Base-by-base conservation (phyloP, 2,888 invertebrate genomes). In the Hypolimnas misippus region DNA sequence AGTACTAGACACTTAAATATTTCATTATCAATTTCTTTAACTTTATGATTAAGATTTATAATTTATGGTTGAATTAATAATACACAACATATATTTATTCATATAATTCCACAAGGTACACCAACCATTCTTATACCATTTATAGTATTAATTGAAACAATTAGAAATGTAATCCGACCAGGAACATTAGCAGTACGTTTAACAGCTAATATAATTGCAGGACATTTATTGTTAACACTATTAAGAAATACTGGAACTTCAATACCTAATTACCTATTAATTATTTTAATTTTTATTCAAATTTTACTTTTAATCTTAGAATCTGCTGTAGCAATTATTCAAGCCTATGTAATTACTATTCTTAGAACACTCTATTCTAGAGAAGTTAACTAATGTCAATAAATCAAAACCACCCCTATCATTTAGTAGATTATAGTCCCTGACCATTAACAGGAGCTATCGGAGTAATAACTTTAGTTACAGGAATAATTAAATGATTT, bases 171-270 rank as follows among this genome's bases (percentile, higher is more conserved):
- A 70, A 95, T 95, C 83, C 95, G 95, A 10, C 95, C 95, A 0
- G 87, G 93, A 81, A 95, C 95, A 2, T 83, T 96, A 89, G 93
- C 94, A 0, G 93, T 96, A 63, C 95, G 95, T 69, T 77, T 96
- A 89, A 93, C 94, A 4, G 95, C 95, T n/a, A 96, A 96, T 91
- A 95, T 96, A 94, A 95, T 95, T 92, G 95, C 95, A 17, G 95
- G 95, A 0, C 95, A 96, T 81, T 78, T 96, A 83, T 71, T 95
- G 78, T 82, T 95, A 92, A 94, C 94, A 1, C 71, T 95, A 72
- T 74, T 95, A 76, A 92, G 93, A 70, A 74, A 76, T 46, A 89
- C 81, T n/a, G 82, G 85, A 4, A 68, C 71, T 50, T 76, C 44
- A 64, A 70, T 83, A 70, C 55, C 74, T 3, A 70, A 66, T 59